A percentile compares a stretch with the other conserved stretches of the same genome.
phyloP scores from a whole-genome alignment of 2,113 vertebrate species.

The Tachysurus fulvidraco region DNA sequence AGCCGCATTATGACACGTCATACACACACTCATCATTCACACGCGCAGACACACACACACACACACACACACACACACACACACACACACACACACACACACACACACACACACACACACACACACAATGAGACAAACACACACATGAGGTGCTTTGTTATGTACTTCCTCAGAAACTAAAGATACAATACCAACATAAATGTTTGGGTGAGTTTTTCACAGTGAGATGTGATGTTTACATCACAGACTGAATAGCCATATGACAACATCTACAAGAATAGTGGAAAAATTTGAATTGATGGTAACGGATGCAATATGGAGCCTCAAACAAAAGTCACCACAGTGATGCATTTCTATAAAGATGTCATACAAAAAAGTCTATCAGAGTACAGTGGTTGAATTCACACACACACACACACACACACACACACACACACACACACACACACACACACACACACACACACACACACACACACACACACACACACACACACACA shows the following conservation, averaged over 20 bases:
- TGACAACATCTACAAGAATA: not conserved
- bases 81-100: conserved; percentile 65
- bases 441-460: no score
- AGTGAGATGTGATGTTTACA: not conserved
- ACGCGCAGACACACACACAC: conserved; percentile 66
- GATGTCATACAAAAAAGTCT: not conserved
- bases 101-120: conserved; percentile 62
- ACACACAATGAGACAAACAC: conserved; percentile 59
- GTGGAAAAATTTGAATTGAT: not conserved
- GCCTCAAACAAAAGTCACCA: not conserved
- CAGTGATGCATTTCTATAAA: not conserved
- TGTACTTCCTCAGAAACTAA: not conserved
- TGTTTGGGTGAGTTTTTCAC: not conserved
- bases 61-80: conserved; percentile 54
- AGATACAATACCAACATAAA: not conserved
- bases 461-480: no score
- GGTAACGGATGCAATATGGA: not conserved
- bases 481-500: conserved; percentile 11
- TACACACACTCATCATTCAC: conserved; percentile 68
- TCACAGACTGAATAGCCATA: not conserved
- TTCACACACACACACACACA: conserved; percentile 12
- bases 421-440: no score
- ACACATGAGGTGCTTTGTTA: conserved; percentile 23
- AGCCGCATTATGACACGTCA: conserved; percentile 68
- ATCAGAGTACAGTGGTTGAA: not conserved